Evolutionary conservation across 2,888 invertebrate species (phyloP).

Genomic region (Drosophila anomalipes): DNA sequence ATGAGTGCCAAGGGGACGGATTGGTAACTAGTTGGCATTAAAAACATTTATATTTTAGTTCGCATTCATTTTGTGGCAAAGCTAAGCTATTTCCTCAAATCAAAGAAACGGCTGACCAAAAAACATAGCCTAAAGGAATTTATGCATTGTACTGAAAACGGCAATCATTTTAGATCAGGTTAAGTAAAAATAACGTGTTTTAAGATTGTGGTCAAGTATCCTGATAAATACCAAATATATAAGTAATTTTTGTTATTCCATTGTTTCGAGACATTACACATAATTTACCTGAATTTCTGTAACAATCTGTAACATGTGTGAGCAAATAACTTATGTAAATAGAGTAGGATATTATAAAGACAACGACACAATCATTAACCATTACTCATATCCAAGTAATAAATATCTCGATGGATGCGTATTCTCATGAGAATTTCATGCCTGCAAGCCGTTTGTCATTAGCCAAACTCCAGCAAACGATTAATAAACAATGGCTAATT

Average conservation of each 20-base stretch:
- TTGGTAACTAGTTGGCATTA: background rate
- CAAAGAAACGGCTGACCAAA: background rate
- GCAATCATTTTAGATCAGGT: background rate
- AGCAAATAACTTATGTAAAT: background rate
- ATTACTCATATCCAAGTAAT: background rate
- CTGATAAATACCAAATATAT: background rate
- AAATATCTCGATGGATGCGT: background rate
- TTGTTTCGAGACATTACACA: background rate
- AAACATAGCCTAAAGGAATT: background rate
- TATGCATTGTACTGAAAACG: background rate
- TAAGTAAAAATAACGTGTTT: background rate
- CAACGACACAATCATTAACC: background rate
- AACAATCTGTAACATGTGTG: background rate
- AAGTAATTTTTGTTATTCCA: background rate
- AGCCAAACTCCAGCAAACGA: background rate
- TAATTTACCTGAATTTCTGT: background rate
- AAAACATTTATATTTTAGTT: background rate
- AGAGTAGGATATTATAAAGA: background rate
- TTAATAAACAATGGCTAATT: conserved; percentile 22
- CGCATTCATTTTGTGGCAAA: background rate
- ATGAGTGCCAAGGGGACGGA: background rate
- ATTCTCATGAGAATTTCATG: background rate
- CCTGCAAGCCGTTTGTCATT: conserved; percentile 22
- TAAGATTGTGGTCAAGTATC: background rate
- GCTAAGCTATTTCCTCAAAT: background rate